Conservation (phyloP, 1,140 invertebrate species). For the Pteromalus puparum region DNA sequence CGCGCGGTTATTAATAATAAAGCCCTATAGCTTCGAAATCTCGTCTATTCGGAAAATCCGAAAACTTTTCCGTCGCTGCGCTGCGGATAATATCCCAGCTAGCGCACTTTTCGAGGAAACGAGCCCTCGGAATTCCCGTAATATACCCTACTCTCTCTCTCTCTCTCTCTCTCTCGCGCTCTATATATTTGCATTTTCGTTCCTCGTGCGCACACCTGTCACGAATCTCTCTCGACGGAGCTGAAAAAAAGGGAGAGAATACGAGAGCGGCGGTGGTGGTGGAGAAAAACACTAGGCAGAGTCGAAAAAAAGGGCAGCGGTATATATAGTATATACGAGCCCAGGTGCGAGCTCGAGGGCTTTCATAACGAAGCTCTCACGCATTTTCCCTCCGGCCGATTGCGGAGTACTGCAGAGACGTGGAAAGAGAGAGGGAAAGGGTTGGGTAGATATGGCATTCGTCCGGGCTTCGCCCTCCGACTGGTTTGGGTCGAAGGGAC, state of each 20-base stretch:
- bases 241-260: neutral
- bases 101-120: neutral
- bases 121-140: neutral
- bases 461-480: constrained; percentile 31
- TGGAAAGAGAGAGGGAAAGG: neutral
- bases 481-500: constrained; percentile 67
- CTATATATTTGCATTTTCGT: neutral
- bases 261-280: neutral
- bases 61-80: neutral
- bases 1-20: neutral
- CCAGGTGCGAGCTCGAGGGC: neutral
- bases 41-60: neutral
- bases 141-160: neutral
- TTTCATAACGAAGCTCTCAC: neutral
- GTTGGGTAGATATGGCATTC: constrained; percentile 9
- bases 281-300: neutral
- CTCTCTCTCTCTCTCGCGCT: neutral
- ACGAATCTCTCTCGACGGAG: neutral
- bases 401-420: neutral
- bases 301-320: constrained; percentile 2
- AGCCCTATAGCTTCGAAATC: neutral
- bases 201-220: neutral
- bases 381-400: constrained; percentile 7
- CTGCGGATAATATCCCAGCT: neutral
- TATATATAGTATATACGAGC: neutral